Evolutionary conservation across 2,888 invertebrate species (phyloP), one percentile per base, ranked within the genome.

Genomic region (Spodoptera littoralis): DNA sequence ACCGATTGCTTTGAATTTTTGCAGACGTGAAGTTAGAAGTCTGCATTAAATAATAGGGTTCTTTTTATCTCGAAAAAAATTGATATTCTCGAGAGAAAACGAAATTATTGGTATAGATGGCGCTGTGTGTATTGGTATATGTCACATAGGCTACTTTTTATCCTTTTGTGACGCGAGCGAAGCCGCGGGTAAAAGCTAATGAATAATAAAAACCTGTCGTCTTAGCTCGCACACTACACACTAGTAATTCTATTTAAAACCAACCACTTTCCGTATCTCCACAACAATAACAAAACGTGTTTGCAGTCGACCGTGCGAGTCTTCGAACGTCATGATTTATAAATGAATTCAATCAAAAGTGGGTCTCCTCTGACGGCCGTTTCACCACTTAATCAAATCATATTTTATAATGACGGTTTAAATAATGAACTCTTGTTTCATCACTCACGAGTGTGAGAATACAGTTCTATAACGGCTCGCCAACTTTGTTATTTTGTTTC

Each of bases 371-470:
- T 44, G 49, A 44, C 41, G 43, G 13, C 48, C 48, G 58, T 77
- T 75, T 64, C 78, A 70, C 49, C 73, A 73, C 65, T 74, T 63
- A 70, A 77, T 73, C 74, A 77, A 69, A 65, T 49, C 57, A 50
- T 56, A 57, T 65, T 69, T 73, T 57, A 69, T 77, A 68, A 69
- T 62, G 61, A 57, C 73, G 62, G 62, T 58, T 36, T 59, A 52
- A 63, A 62, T 73, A 70, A 64, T 70, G 63, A 64, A 63, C 53
- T 52, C 52, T 61, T 45, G 71, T 70, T 52, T 69, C 52, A 45
- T 62, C 43, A 24, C 11, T 22, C 30, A 45, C 9, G 27, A 44
- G 45, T 53, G 27, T 43, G 44, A 53, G 44, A 54, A 50, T 42
- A 12, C 46, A 41, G 54, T 13, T 50, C 45, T 13, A 36, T 36